phyloP scores from a whole-genome alignment of 2,113 vertebrate species.

The Cephalopterus ornatus region DNA sequence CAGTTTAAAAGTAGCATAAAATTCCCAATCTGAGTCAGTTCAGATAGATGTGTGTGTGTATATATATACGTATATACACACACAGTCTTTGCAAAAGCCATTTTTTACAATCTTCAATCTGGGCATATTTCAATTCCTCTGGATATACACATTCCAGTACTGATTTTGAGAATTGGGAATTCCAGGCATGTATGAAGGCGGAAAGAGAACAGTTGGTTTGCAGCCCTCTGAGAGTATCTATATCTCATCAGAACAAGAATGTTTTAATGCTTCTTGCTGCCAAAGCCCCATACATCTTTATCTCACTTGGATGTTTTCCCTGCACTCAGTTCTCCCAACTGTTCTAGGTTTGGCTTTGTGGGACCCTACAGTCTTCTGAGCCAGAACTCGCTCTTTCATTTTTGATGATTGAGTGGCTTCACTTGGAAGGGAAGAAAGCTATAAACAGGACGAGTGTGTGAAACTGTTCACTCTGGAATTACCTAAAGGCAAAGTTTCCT shows the following conservation, averaged over 20 bases:
- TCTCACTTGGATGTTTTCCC: conserved; percentile 1
- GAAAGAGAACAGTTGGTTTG: not conserved
- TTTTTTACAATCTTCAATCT: not conserved
- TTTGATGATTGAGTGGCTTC: not conserved
- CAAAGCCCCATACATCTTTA: not conserved
- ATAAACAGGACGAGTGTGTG: not conserved
- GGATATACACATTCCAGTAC: not conserved
- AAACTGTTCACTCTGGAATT: not conserved
- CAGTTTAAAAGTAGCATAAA: not conserved
- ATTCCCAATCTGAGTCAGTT: not conserved
- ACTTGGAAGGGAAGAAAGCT: not conserved
- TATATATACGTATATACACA: not conserved
- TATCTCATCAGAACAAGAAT: not conserved
- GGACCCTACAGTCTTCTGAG: not conserved
- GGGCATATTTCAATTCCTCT: not conserved
- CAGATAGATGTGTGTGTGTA: not conserved
- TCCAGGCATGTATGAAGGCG: not conserved
- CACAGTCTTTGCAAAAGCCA: not conserved
- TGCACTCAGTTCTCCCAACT: not conserved
- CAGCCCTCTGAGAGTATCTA: not conserved
- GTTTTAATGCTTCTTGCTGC: not conserved
- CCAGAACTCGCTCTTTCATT: not conserved
- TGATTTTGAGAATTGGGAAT: not conserved
- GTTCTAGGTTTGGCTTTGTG: conserved; percentile 26
- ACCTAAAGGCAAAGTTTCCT: not conserved